A percentile compares a stretch with the other conserved stretches of the same genome.
Conservation (phyloP, 2,888 invertebrate genomes). For the Noctua comes region DNA sequence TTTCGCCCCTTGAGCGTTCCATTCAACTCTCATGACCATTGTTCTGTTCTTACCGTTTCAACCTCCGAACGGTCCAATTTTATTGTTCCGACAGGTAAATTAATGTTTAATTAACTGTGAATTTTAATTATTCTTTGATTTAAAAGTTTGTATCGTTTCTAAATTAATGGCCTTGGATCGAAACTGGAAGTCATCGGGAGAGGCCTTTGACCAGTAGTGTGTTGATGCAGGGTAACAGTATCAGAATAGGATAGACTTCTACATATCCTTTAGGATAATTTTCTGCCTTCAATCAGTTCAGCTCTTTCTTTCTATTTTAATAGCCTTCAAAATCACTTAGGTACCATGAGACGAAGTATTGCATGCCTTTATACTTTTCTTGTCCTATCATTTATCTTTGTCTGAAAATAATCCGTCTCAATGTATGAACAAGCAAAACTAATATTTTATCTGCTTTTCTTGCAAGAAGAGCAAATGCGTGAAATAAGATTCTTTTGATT, state of each 20-base stretch:
- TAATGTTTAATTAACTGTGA: slow-evolving; percentile 32
- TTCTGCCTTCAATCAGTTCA: neutral
- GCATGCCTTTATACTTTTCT: neutral
- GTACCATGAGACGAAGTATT: neutral
- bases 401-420: slow-evolving; percentile 25
- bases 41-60: slow-evolving; percentile 54
- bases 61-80: slow-evolving; percentile 45
- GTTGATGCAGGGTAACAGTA: no score
- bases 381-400: slow-evolving; percentile 27
- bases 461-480: slow-evolving; percentile 11
- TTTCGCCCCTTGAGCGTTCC: slow-evolving; percentile 42
- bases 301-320: neutral
- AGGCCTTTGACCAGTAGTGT: no score
- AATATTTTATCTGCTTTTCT: slow-evolving; percentile 26
- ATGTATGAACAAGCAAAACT: slow-evolving; percentile 21
- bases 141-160: neutral
- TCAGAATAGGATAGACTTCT: no score
- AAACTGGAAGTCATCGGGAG: no score
- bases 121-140: slow-evolving; percentile 20
- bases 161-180: neutral
- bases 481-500: slow-evolving; percentile 41
- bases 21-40: slow-evolving; percentile 49
- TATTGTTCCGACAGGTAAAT: slow-evolving; percentile 51
- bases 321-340: neutral
- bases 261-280: neutral